These are phyloP conservation scores for Hemibagrus wyckioides DNA, from an alignment of 2,113 vertebrate genomes.

Conservation along the genomic window DNA sequence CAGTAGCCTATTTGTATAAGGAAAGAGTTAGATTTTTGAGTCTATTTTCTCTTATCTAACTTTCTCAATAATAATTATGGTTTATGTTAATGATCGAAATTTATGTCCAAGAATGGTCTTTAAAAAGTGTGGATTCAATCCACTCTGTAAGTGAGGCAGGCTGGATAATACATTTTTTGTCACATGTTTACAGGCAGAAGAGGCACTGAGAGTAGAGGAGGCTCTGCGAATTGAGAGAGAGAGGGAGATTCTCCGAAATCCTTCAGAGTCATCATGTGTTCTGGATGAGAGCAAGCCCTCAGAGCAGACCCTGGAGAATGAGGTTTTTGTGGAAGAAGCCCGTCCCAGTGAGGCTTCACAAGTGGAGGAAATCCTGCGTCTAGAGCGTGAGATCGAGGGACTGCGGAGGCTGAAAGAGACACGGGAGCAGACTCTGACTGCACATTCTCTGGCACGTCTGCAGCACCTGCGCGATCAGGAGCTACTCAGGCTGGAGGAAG, in stretches of 20 bases:
- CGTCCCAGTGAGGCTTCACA: conserved; percentile 83
- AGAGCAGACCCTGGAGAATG: conserved; percentile 64
- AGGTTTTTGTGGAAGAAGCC: conserved; percentile 66
- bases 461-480: conserved; percentile 89
- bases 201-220: conserved; percentile 63
- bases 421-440: conserved; percentile 89
- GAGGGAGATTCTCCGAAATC: conserved; percentile 17
- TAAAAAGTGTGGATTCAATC: background rate
- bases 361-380: conserved; percentile 93
- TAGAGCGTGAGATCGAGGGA: conserved; percentile 93
- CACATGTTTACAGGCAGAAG: conserved; percentile 69
- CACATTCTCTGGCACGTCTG: conserved; percentile 85
- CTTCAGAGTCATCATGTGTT: background rate
- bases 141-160: background rate
- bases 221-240: conserved; percentile 58
- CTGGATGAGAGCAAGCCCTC: background rate
- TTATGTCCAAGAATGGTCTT: background rate
- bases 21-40: background rate
- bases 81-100: background rate
- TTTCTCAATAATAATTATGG: background rate
- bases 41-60: background rate
- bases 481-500: conserved; percentile 86
- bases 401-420: conserved; percentile 91
- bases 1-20: background rate
- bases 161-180: background rate